phyloP scores from a whole-genome alignment of 2,888 invertebrate species.

The Macropis europaea region DNA sequence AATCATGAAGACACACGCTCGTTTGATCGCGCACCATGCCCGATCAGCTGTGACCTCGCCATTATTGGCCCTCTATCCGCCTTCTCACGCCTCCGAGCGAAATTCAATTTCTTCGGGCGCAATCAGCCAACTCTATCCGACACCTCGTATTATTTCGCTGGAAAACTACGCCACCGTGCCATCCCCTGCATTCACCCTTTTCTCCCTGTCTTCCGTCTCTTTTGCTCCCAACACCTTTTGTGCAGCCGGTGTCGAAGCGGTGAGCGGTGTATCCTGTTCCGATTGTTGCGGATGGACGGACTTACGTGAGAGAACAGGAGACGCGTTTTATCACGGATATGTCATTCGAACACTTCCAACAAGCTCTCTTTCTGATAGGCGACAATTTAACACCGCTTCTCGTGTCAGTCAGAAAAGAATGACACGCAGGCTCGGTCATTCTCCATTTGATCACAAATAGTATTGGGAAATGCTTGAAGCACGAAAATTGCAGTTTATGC shows the following conservation, averaged over 20 bases:
- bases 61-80: slow-evolving; percentile 24
- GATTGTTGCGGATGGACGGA: slow-evolving; percentile 21
- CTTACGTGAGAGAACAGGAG: background rate
- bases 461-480: too few species aligned
- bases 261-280: slow-evolving; percentile 33
- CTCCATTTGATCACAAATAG: too few species aligned
- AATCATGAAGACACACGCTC: slow-evolving; percentile 41
- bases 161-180: slow-evolving; percentile 17
- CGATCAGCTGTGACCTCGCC: slow-evolving; percentile 27
- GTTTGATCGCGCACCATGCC: slow-evolving; percentile 25
- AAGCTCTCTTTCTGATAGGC: too few species aligned
- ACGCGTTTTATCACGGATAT: slow-evolving; percentile 16
- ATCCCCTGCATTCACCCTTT: background rate
- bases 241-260: slow-evolving; percentile 3
- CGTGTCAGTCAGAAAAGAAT: too few species aligned
- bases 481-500: too few species aligned
- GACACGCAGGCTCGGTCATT: too few species aligned
- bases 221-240: background rate
- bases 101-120: slow-evolving; percentile 62
- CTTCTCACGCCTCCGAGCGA: slow-evolving; percentile 24
- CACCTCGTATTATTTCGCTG: slow-evolving; percentile 51
- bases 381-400: too few species aligned
- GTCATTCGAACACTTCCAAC: too few species aligned
- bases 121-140: slow-evolving; percentile 53
- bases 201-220: too few species aligned